Conservation (phyloP, 2,888 invertebrate genomes). For the Allolobophora icterica region DNA sequence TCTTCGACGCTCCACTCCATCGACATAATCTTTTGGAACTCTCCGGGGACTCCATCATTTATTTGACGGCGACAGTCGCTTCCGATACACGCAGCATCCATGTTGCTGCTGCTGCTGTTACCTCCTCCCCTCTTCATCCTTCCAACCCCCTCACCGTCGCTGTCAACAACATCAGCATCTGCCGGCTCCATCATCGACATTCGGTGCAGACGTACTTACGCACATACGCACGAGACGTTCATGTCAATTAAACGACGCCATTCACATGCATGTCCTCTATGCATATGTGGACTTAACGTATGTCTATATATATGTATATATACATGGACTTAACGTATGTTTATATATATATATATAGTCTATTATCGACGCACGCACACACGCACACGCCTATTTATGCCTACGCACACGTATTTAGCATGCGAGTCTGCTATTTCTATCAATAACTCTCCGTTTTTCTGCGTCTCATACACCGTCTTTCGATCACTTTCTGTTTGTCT, state of each 20-base stretch:
- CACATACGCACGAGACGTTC: neutral
- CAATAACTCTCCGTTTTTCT: neutral
- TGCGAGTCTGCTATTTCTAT: neutral
- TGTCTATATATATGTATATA: neutral
- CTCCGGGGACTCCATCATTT: slow-evolving; percentile 10
- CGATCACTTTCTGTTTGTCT: neutral
- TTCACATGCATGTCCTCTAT: neutral
- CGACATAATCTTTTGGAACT: neutral
- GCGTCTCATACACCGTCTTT: neutral
- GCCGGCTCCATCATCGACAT: neutral
- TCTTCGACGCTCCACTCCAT: neutral
- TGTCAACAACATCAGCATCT: neutral
- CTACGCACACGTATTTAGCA: neutral
- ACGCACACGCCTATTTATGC: neutral
- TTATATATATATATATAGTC: no score
- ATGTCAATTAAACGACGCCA: neutral
- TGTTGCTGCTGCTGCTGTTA: neutral
- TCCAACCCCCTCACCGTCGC: neutral
- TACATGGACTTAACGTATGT: neutral
- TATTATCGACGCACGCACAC: neutral
- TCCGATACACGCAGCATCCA: slow-evolving; percentile 17
- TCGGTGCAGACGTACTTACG: slow-evolving; percentile 17
- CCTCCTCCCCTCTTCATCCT: neutral
- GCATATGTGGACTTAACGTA: neutral
- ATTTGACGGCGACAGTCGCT: slow-evolving; percentile 11